Base-by-base conservation (phyloP, 1,140 invertebrate species). In the Psix sp. region DNA sequence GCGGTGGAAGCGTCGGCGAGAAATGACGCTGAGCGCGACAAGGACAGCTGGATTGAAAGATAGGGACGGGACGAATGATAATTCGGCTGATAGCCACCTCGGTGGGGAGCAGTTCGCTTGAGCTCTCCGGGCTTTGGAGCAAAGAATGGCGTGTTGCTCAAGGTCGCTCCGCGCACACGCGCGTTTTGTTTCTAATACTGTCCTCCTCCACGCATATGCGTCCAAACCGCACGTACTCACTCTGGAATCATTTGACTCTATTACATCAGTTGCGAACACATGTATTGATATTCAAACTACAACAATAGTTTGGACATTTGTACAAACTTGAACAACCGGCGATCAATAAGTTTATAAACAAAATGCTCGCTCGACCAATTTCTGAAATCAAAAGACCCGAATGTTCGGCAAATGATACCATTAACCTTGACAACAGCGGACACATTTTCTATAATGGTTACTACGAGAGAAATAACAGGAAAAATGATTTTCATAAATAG, bases 101-200 rank as follows among this genome's bases (percentile, higher is more conserved):
- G 15, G 51, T 43, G 21, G 48, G 35, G 48, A 17, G 35, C 10
- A 7, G 59, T 21, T 36, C 26, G 39, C 31, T 20, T 48, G 26
- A 26, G 38, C 67, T 16, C 59, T 51, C 46, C 46, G 38, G 39
- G 49, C 38, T 56, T 15, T 40, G 67, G 68, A 51, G 60, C 48
- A 59, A 40, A 42, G 38, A 51, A 33, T n/a, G n/a, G n/a, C n/a
- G n/a, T n/a, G n/a, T n/a, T n/a, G n/a, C 78, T 82, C 84, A 85
- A 85, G 83, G 84, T 85, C 83, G 83, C 75, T 63, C 62, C 72
- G 80, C 80, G 82, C 83, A 84, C 83, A 80, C 84, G 82, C 84
- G 83, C 52, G 59, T 80, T 73, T 74, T 65, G 62, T 62, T 74
- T 74, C 77, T 39, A 60, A 74, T 65, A 79, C 11, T 31, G 31